Evolutionary conservation across 2,888 invertebrate genomes (phyloP), one percentile per base, ranked within the genome.

Genomic region (Homarus gammarus): DNA sequence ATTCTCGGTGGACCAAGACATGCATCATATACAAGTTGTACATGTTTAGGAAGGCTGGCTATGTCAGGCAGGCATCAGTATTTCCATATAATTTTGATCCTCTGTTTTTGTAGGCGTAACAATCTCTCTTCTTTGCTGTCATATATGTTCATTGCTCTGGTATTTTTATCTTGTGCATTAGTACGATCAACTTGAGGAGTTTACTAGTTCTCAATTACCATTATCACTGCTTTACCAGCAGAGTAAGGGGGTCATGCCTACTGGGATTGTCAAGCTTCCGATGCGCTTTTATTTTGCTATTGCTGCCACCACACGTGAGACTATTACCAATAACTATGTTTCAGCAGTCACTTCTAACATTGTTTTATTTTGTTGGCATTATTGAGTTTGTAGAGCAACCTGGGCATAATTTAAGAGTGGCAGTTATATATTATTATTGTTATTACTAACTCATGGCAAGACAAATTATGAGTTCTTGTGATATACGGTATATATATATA

Each of bases 1-100:
- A 73, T 75, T 87, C 87, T 75, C 73, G 75, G 87, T 82, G 87
- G 81, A 73, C 87, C 87, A 87, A 87, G 87, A 87, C 82, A 73
- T 87, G 87, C 83, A 68, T 83, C 83, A 88, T 83, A 61, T 5
- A 73, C 49, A 64, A 82, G 77, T 51, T 84, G 70, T 88, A 70
- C 51, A 70, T 83, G 75, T 75, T 64, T 33, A 8, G 31, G 51
- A 88, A 84, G 83, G 38, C 36, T 88, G 88, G 77, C 77, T 40
- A 77, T 84, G 68, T 87, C 83, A 83, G 83, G 70, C 51, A 83
- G 68, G 31, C 68, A 83, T 27, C 40, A 40, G n/a, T 22, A 72
- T 75, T 73, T 75, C 33, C 83, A 77, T 64, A 77, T 88, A 75
- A 77, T 31, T n/a, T 70, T 38, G 77, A 77, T 82, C 83, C 75